Percentiles rank a stretch among this genome's conserved stretches.
These are phyloP conservation scores for Passerina amoena DNA, from an alignment of 2,113 vertebrate genomes.

Conservation along the genomic window DNA sequence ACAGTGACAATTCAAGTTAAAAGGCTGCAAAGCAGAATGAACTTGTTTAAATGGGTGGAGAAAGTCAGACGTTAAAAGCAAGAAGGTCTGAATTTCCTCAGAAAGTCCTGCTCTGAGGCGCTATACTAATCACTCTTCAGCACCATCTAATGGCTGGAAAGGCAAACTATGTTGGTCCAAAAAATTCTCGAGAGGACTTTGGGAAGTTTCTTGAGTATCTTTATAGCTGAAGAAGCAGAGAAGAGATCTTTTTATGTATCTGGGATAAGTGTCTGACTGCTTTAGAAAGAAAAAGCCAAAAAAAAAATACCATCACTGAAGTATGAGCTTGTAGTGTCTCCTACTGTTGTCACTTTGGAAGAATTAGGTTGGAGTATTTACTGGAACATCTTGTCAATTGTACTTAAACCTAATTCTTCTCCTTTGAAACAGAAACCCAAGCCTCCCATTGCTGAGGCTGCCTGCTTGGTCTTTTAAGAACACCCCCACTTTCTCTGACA, in stretches of 20 bases:
- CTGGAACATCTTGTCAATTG: neutral
- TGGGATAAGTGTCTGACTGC: neutral
- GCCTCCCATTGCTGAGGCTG: neutral
- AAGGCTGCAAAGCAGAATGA: neutral
- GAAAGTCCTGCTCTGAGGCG: neutral
- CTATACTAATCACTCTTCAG: neutral
- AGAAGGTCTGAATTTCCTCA: neutral
- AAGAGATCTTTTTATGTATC: neutral
- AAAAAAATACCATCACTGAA: neutral
- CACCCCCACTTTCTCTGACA: neutral
- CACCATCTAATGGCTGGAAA: constrained; percentile 42
- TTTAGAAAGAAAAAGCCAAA: neutral
- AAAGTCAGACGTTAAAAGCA: neutral
- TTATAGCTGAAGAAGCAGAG: neutral
- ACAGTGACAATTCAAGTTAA: neutral
- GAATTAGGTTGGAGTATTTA: neutral
- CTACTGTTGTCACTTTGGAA: neutral
- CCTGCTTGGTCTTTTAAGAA: neutral
- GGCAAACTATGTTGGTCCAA: neutral
- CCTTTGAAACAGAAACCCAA: neutral
- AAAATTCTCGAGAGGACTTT: neutral
- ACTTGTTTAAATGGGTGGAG: neutral
- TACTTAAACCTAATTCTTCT: neutral
- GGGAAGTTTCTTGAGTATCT: neutral
- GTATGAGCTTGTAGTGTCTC: neutral